A percentile compares a stretch with the other conserved stretches of the same genome.
These are phyloP conservation scores for Thecocarcelia acutangulata DNA, from an alignment of 2,888 invertebrate species.

Conservation along the genomic window DNA sequence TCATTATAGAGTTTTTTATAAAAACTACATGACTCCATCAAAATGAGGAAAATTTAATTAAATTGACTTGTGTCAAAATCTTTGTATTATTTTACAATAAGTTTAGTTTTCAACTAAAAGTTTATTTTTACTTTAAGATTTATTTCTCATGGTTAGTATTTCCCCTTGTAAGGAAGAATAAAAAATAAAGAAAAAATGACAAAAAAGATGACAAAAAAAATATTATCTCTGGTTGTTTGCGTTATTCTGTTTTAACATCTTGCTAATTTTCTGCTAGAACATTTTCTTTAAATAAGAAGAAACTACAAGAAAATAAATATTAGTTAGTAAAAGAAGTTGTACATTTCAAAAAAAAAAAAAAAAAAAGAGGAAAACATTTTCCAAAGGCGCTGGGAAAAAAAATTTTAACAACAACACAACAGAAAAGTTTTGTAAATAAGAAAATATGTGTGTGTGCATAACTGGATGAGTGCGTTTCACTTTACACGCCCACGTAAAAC, in stretches of 20 bases:
- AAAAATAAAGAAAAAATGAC: background rate
- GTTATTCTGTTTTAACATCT: constrained; percentile 11
- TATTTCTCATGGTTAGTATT: background rate
- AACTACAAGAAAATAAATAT: constrained; percentile 29
- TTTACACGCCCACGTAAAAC: background rate
- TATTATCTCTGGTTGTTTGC: background rate
- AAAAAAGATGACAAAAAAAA: constrained; percentile 12
- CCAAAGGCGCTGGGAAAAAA: background rate
- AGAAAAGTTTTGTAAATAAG: background rate
- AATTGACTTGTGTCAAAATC: too few relatives aligned
- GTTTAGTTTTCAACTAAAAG: too few relatives aligned
- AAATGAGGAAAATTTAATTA: too few relatives aligned
- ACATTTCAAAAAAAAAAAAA: constrained; percentile 4
- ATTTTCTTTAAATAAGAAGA: constrained; percentile 16
- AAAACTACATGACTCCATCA: too few relatives aligned
- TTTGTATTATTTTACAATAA: too few relatives aligned
- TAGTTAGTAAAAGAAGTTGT: constrained; percentile 34
- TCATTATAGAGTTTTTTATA: too few relatives aligned
- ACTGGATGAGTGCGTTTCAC: background rate
- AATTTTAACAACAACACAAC: background rate
- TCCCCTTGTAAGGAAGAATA: background rate
- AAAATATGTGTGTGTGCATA: background rate
- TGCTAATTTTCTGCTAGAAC: constrained; percentile 45
- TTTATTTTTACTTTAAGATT: too few relatives aligned
- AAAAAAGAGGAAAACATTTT: background rate